A percentile compares a stretch with the other conserved stretches of the same genome.
phyloP scores from a whole-genome alignment of 2,888 invertebrate genomes.

The Atethmia centrago region DNA sequence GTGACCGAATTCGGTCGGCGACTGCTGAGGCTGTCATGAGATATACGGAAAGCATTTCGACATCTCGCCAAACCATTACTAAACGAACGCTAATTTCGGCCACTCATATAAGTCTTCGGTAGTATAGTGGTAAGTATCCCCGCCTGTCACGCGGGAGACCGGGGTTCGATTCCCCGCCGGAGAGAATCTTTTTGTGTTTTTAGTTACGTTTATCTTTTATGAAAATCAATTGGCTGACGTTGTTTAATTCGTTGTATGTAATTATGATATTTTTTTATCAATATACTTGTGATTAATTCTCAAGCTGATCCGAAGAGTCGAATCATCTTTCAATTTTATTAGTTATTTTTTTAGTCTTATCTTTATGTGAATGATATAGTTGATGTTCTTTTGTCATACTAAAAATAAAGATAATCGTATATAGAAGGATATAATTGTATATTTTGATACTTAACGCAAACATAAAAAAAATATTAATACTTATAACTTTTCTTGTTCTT shows the following conservation, averaged over 20 bases:
- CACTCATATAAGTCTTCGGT: slow-evolving; percentile 43
- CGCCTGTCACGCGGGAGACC: slow-evolving; percentile 91
- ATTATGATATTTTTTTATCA: not conserved
- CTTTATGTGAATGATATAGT: not conserved
- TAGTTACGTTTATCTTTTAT: not conserved
- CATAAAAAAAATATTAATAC: too few relatives aligned
- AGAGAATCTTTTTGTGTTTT: slow-evolving; percentile 60
- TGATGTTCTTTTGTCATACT: not conserved
- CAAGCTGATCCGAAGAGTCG: not conserved
- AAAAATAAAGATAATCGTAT: not conserved
- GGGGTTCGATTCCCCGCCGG: slow-evolving; percentile 72
- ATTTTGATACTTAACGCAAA: not conserved
- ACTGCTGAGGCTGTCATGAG: accelerated
- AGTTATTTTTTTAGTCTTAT: not conserved
- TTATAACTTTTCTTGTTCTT: not conserved
- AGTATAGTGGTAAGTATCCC: slow-evolving; percentile 91
- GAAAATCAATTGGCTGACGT: not conserved
- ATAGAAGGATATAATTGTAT: too few relatives aligned
- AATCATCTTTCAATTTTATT: not conserved
- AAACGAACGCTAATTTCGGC: slow-evolving; percentile 18
- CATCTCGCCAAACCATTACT: not conserved
- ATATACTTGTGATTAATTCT: not conserved
- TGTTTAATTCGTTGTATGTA: not conserved
- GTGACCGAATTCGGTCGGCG: too few relatives aligned
- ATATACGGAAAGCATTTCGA: accelerated